Conservation (phyloP, 1,140 invertebrate genomes). For the Lycorma delicatula region DNA sequence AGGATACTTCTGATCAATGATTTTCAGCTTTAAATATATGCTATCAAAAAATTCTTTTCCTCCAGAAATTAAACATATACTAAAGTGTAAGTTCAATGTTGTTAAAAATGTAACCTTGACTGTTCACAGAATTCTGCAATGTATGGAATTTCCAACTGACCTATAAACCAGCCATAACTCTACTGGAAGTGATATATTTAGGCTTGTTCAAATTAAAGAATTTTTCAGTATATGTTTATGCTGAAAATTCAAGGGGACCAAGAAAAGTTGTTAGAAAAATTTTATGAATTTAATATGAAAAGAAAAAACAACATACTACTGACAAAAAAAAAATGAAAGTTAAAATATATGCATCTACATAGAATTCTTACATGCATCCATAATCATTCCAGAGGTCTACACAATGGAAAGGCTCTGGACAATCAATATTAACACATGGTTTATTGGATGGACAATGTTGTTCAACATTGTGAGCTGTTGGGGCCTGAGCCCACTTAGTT, state of each 20-base stretch:
- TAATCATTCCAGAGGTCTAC: constrained; percentile 92
- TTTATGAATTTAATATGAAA: not conserved
- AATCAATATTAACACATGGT: constrained; percentile 82
- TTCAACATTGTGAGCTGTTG: constrained; percentile 80
- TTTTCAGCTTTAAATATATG: too few relatives aligned
- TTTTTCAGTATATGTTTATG: not conserved
- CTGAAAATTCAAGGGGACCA: not conserved
- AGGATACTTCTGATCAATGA: too few relatives aligned
- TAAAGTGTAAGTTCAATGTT: too few relatives aligned
- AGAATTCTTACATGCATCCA: constrained; percentile 84
- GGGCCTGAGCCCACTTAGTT: constrained; percentile 90
- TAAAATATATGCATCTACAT: constrained; percentile 9
- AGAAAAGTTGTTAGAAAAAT: not conserved
- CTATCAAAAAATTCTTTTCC: too few relatives aligned
- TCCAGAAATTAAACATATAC: too few relatives aligned
- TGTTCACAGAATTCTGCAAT: too few relatives aligned
- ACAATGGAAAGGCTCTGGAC: constrained; percentile 84
- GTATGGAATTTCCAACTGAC: too few relatives aligned
- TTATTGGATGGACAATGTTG: constrained; percentile 86
- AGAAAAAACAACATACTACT: not conserved
- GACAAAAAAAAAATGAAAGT: not conserved
- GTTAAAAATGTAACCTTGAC: too few relatives aligned
- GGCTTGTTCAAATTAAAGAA: too few relatives aligned
- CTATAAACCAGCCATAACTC: too few relatives aligned
- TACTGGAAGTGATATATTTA: too few relatives aligned